Base-by-base conservation (phyloP, 1,140 invertebrate species). In the Trinorchestia longiramus region DNA sequence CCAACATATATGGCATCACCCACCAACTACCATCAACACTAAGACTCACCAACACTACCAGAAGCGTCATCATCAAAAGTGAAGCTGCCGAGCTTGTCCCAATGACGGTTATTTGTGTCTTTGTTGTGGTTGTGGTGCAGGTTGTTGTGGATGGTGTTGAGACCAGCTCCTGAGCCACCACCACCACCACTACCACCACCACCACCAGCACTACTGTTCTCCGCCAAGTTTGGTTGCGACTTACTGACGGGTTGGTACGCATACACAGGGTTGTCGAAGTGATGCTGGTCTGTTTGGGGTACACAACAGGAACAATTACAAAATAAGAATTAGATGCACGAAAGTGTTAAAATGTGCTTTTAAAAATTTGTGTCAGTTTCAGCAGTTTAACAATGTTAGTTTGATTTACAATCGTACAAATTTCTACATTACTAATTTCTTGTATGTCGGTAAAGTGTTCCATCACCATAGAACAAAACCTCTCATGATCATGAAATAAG, bases 211-310 rank as follows among this genome's bases (percentile, higher is more conserved):
- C 53, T 28, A 77, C 47, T 87, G 77, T 94, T 94, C 43, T 94
- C 92, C 6, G 92, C 92, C 41, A 96, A 88, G 95, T 96, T 96
- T 1, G 96, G 96, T 57, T 96, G 96, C 23, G 96, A 96, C 92
- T 97, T 97, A 95, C 96, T 96, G 44, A 96, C 96, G 57, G 96
- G 95, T 91, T 97, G 96, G 95, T 97, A 97, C 28, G 98, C 98
- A 97, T 99, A 99, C 0, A 99, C 98, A 0, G 99, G 99, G 98
- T 99, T 99, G 97, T 99, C 99, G 97, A 99, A 99, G 97, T 99
- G 99, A 97, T 99, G 98, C 96, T 98, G 98, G 97, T 99, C 98
- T 98, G 92, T 43, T 28, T 3, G 42, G 4, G 40, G 36, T 15
- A 87, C 11, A 36, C 4, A 8, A 87, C 87, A 15, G 36, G 40